A percentile compares a stretch with the other conserved stretches of the same genome.
Evolutionary conservation across 2,113 vertebrate genomes (phyloP).

Genomic region (Periophthalmodon schlosseri): DNA sequence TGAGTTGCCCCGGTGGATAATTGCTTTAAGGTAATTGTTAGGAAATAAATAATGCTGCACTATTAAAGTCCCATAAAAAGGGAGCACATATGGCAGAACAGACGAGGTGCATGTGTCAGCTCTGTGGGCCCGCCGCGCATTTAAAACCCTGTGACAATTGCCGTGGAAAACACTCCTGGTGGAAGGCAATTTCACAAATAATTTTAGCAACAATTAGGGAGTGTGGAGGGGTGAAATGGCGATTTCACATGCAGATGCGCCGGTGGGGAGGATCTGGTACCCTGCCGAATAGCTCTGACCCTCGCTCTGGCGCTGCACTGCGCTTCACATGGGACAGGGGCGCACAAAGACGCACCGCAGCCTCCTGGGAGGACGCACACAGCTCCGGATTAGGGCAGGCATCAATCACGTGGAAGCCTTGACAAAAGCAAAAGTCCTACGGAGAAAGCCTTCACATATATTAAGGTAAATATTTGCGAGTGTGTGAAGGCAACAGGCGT

Average conservation of each 20-base stretch:
- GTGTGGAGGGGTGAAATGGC: constrained; percentile 94
- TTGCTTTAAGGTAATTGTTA: constrained; percentile 66
- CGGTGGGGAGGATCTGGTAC: constrained; percentile 81
- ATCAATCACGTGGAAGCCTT: constrained; percentile 77
- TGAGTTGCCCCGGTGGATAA: constrained; percentile 47
- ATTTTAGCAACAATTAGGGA: constrained; percentile 95
- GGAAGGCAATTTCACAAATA: constrained; percentile 95
- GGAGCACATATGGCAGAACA: constrained; percentile 54
- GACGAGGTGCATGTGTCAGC: constrained; percentile 66
- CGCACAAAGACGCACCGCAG: constrained; percentile 73
- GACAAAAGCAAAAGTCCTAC: constrained; percentile 54
- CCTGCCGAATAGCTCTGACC: constrained; percentile 69
- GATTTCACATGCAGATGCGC: constrained; percentile 86
- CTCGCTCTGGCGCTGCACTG: constrained; percentile 70
- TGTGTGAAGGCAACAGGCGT: constrained; percentile 47
- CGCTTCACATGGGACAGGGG: constrained; percentile 69
- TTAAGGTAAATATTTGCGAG: constrained; percentile 37
- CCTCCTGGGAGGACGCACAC: constrained; percentile 72
- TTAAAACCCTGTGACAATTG: constrained; percentile 77
- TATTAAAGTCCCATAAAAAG: constrained; percentile 61
- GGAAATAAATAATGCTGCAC: constrained; percentile 51
- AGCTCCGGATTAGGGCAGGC: constrained; percentile 75
- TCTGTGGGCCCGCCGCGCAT: constrained; percentile 75
- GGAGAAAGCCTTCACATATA: constrained; percentile 31
- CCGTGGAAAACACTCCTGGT: constrained; percentile 82